These are phyloP conservation scores for Lacerta bilineata DNA, from an alignment of 2,797 vertebrate species.

Conservation along the genomic window DNA sequence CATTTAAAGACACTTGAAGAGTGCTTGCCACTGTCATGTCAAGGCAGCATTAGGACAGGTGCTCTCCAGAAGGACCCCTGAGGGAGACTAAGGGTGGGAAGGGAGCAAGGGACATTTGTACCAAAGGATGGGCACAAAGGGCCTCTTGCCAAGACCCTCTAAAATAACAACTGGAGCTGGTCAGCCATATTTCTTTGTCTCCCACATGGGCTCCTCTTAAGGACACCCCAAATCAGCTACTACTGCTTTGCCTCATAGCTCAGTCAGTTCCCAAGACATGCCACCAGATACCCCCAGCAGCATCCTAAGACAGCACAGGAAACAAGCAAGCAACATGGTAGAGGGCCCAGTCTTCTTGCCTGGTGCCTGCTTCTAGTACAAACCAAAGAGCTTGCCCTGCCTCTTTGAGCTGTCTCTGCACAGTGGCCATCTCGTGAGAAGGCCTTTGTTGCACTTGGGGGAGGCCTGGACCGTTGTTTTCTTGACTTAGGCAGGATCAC, in stretches of 20 bases:
- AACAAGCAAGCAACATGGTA: background rate
- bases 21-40: too few species aligned
- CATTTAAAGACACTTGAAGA: too few species aligned
- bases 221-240: background rate
- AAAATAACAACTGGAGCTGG: background rate
- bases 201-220: background rate
- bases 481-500: background rate
- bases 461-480: background rate
- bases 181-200: background rate
- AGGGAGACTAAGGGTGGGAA: too few species aligned
- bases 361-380: background rate
- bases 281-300: too few species aligned
- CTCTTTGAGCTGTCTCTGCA: background rate
- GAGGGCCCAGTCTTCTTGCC: background rate
- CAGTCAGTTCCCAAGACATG: background rate
- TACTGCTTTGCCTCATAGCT: too few species aligned
- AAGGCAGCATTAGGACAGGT: too few species aligned
- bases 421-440: constrained; percentile 11
- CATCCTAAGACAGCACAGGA: background rate
- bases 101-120: background rate
- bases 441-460: background rate
- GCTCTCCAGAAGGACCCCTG: too few species aligned
- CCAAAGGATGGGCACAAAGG: background rate
- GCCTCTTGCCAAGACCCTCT: background rate
- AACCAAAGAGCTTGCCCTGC: background rate